Percentiles rank a stretch among this genome's conserved stretches.
These are phyloP conservation scores for Eremobia ochroleuca DNA, from an alignment of 2,888 invertebrate species.

Conservation along the genomic window DNA sequence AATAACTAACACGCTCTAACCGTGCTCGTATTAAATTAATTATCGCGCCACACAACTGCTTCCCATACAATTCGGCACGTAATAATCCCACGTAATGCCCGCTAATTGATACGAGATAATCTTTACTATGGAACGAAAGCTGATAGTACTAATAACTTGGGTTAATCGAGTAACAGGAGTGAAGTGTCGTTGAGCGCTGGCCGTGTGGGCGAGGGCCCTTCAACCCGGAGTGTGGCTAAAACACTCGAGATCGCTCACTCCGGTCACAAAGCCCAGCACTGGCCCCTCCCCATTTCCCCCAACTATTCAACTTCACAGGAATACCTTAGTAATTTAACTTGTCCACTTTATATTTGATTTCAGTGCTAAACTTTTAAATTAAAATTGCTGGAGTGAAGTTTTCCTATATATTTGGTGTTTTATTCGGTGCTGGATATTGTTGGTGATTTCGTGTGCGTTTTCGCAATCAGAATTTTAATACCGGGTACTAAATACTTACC, in stretches of 20 bases:
- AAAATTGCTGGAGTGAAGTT: slow-evolving; percentile 34
- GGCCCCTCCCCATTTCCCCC: slow-evolving; percentile 55
- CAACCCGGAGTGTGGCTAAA: slow-evolving; percentile 66
- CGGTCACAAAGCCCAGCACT: slow-evolving; percentile 63
- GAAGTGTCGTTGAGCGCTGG: slow-evolving; percentile 63
- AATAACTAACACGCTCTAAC: slow-evolving; percentile 47
- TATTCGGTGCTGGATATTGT: slow-evolving; percentile 39
- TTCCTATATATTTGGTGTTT: slow-evolving; percentile 45
- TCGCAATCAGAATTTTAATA: neutral
- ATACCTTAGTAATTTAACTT: slow-evolving; percentile 66
- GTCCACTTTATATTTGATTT: slow-evolving; percentile 52
- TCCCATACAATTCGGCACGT: slow-evolving; percentile 53
- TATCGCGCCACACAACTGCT: slow-evolving; percentile 53
- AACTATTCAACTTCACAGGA: slow-evolving; percentile 68
- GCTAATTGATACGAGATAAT: slow-evolving; percentile 61
- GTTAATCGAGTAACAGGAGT: slow-evolving; percentile 73
- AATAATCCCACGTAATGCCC: slow-evolving; percentile 54
- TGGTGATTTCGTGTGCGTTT: slow-evolving; percentile 22
- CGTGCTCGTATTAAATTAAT: slow-evolving; percentile 57
- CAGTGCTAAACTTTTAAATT: slow-evolving; percentile 57
- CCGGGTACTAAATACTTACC: neutral
- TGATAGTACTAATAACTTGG: slow-evolving; percentile 64
- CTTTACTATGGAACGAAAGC: slow-evolving; percentile 58
- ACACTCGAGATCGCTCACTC: slow-evolving; percentile 63
- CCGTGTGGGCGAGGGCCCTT: slow-evolving; percentile 67